These are phyloP conservation scores for Elegia similella DNA, from an alignment of 2,888 invertebrate genomes.

Conservation along the genomic window DNA sequence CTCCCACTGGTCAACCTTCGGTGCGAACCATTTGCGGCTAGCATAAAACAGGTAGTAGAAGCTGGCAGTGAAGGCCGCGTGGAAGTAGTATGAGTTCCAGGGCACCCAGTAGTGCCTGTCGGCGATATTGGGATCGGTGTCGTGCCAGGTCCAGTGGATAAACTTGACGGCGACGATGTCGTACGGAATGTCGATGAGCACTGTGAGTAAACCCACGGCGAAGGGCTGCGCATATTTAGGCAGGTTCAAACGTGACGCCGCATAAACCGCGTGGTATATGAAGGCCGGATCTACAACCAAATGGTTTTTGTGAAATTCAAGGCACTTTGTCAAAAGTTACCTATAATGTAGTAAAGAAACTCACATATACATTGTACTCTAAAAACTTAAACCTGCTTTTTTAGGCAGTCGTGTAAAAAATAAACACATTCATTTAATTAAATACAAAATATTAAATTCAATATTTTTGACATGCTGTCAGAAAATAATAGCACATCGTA, in stretches of 20 bases:
- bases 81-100: conserved; percentile 92
- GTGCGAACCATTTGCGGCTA: conserved; percentile 76
- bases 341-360: no score
- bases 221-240: conserved; percentile 83
- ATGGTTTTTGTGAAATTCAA: no score
- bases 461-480: no score
- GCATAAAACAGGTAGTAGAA: conserved; percentile 86
- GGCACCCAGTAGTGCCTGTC: conserved; percentile 92
- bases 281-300: conserved; percentile 81
- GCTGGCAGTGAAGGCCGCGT: conserved; percentile 87
- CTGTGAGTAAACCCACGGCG: conserved; percentile 86
- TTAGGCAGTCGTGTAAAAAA: no score
- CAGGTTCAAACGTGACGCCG: conserved; percentile 78
- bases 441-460: no score
- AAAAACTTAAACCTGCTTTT: no score
- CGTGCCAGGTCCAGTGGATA: conserved; percentile 93
- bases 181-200: conserved; percentile 89
- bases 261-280: conserved; percentile 82
- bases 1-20: conserved; percentile 80
- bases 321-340: no score
- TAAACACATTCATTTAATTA: no score
- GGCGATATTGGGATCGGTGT: conserved; percentile 85
- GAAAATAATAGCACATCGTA: no score
- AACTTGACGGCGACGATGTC: conserved; percentile 90
- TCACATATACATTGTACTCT: no score